These are phyloP conservation scores for Scaptomyza polygonia DNA, from an alignment of 2,888 invertebrate species.

Conservation along the genomic window DNA sequence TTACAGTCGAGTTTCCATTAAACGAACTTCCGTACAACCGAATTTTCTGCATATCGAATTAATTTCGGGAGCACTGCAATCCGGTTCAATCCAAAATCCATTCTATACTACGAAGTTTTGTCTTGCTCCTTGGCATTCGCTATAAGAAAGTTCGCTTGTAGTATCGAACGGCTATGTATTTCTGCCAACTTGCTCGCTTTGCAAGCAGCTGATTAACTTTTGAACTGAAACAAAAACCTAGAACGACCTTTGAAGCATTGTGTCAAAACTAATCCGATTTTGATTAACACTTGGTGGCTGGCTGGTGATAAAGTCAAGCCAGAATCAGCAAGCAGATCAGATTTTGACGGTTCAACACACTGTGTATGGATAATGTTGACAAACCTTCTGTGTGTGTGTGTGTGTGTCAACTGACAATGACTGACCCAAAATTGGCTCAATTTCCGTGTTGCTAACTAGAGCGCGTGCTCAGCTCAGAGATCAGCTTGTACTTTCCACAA, in stretches of 20 bases:
- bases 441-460: conserved; percentile 63
- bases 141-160: too few relatives aligned
- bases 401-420: conserved; percentile 24
- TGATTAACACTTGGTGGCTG: conserved; percentile 37
- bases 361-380: conserved; percentile 48
- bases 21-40: too few relatives aligned
- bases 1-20: too few relatives aligned
- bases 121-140: background rate
- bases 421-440: conserved; percentile 62
- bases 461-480: conserved; percentile 6
- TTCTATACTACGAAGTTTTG: too few relatives aligned
- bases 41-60: too few relatives aligned
- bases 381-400: conserved; percentile 13
- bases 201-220: conserved; percentile 24
- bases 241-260: conserved; percentile 13
- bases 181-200: background rate
- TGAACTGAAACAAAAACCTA: background rate
- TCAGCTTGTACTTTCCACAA: background rate
- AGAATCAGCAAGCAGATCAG: conserved; percentile 13
- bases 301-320: conserved; percentile 48
- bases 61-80: too few relatives aligned
- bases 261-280: conserved; percentile 25
- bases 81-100: too few relatives aligned
- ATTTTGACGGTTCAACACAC: conserved; percentile 17
- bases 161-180: too few relatives aligned